These are phyloP conservation scores for Sinelater perroti DNA, from an alignment of 2,888 invertebrate species.

Conservation along the genomic window DNA sequence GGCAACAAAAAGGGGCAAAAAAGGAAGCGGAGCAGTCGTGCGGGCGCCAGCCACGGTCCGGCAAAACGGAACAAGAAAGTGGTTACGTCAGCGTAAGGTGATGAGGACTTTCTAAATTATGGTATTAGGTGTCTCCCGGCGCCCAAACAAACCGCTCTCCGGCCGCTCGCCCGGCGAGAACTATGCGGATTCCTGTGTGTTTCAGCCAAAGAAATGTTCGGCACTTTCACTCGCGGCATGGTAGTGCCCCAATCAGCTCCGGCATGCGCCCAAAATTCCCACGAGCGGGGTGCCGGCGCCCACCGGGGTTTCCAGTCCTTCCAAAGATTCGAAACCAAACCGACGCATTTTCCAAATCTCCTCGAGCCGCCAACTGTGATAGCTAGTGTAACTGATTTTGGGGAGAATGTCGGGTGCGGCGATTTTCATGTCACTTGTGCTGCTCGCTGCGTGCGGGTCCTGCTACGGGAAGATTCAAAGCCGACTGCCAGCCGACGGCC, in stretches of 20 bases:
- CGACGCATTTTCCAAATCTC: constrained; percentile 11
- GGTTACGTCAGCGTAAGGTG: constrained; percentile 6
- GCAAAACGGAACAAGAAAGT: constrained; percentile 7
- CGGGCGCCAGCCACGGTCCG: neutral
- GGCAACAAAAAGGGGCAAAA: too few relatives aligned
- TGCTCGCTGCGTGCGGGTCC: constrained; percentile 1
- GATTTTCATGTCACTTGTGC: too few relatives aligned
- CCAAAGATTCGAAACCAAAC: constrained; percentile 14
- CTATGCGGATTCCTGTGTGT: constrained; percentile 8
- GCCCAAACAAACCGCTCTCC: too few relatives aligned
- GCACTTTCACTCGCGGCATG: constrained; percentile 29
- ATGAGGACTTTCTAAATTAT: constrained; percentile 7
- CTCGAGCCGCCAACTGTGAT: too few relatives aligned
- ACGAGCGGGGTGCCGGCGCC: too few relatives aligned
- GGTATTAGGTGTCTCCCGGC: too few relatives aligned
- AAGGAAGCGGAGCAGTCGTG: too few relatives aligned
- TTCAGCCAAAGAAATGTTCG: constrained; percentile 23
- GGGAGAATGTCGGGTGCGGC: too few relatives aligned
- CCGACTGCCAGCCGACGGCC: constrained; percentile 45
- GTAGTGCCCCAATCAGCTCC: constrained; percentile 12
- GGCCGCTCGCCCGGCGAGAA: too few relatives aligned
- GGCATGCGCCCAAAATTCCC: constrained; percentile 14
- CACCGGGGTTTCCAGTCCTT: constrained; percentile 9
- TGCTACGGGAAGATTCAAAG: constrained; percentile 18
- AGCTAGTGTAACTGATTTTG: too few relatives aligned